These are phyloP conservation scores for Oppia nitens DNA, from an alignment of 1,140 invertebrate species.

Conservation along the genomic window DNA sequence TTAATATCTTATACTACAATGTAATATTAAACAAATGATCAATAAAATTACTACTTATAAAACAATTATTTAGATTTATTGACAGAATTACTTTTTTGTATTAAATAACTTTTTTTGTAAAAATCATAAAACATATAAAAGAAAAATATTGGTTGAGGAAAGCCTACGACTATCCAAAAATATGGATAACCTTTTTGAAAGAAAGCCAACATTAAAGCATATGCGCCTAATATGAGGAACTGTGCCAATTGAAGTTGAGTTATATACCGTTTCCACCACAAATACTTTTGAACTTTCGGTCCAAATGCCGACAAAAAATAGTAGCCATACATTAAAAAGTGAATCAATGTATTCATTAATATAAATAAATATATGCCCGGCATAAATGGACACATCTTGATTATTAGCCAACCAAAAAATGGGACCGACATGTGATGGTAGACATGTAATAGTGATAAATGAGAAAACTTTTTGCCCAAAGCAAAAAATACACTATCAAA, in stretches of 20 bases:
- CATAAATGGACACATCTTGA: neutral
- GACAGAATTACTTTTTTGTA: no score
- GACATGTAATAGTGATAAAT: conserved; percentile 81
- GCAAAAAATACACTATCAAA: conserved; percentile 47
- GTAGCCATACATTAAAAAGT: conserved; percentile 43
- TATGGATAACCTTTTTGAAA: neutral
- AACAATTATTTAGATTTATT: no score
- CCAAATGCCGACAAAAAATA: conserved; percentile 38
- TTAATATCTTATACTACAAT: no score
- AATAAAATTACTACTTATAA: neutral
- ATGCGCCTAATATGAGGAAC: conserved; percentile 5
- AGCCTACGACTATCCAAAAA: neutral
- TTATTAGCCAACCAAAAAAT: neutral
- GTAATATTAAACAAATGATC: no score
- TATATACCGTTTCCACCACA: conserved; percentile 42
- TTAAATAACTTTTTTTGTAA: neutral
- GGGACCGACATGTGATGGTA: conserved; percentile 57
- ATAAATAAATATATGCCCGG: conserved; percentile 12
- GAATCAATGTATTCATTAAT: conserved; percentile 40
- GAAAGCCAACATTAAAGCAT: neutral
- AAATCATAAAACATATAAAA: neutral
- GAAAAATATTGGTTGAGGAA: neutral
- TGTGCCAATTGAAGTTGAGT: conserved; percentile 36
- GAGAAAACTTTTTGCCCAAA: conserved; percentile 72
- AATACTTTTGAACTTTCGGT: conserved; percentile 33